These are phyloP conservation scores for Pterobdella sp. DNA, from an alignment of 2,888 invertebrate genomes.

Conservation along the genomic window DNA sequence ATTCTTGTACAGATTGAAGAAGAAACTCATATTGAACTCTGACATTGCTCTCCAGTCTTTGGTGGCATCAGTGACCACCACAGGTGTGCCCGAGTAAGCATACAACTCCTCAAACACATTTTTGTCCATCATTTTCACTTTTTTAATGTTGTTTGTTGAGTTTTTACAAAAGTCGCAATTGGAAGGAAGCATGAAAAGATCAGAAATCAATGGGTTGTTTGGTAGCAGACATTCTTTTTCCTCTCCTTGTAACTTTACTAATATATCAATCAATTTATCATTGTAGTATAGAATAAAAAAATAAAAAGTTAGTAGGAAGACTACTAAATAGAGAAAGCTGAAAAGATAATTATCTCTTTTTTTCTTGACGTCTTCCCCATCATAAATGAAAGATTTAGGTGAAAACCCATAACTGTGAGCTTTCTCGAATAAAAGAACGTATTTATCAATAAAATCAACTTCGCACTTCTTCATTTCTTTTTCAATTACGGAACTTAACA, in stretches of 20 bases:
- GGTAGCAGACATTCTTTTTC: not conserved
- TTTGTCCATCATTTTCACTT: constrained; percentile 62
- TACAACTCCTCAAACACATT: constrained; percentile 65
- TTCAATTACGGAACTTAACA: no score
- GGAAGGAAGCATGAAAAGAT: constrained; percentile 59
- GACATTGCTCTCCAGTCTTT: constrained; percentile 70
- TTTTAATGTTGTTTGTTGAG: constrained; percentile 58
- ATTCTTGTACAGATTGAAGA: constrained; percentile 61
- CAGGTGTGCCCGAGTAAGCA: constrained; percentile 70
- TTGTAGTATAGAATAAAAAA: not conserved
- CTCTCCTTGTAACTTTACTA: not conserved
- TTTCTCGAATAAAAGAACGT: not conserved
- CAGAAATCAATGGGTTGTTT: not conserved
- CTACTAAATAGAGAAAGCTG: no score
- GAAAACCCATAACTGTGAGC: not conserved
- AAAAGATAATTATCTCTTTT: not conserved
- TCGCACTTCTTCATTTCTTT: not conserved
- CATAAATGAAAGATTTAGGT: not conserved
- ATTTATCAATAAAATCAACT: not conserved
- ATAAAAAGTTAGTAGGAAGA: not conserved
- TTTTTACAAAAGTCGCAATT: constrained; percentile 69
- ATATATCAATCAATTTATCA: not conserved
- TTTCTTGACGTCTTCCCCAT: not conserved
- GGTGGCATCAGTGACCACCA: constrained; percentile 76
- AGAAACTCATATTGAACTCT: constrained; percentile 73